Evolutionary conservation across 2,797 vertebrate genomes (phyloP).

Genomic region (Mus minutoides): DNA sequence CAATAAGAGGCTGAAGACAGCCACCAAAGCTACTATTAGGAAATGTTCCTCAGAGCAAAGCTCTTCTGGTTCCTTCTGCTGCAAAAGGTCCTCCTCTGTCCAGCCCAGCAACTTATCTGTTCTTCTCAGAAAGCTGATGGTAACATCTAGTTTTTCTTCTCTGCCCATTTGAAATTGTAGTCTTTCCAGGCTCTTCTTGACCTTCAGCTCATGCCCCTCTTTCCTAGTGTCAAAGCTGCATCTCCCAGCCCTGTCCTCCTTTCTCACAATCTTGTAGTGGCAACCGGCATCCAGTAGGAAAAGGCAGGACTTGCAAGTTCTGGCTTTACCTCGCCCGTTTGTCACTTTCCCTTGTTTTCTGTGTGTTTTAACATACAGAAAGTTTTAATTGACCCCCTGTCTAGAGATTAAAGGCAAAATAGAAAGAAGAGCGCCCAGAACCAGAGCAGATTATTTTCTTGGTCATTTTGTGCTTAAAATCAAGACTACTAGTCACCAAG

Average conservation of each 20-base stretch:
- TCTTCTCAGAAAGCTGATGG: background rate
- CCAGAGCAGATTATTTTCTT: background rate
- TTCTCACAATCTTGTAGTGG: background rate
- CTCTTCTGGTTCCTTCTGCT: background rate
- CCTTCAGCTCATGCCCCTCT: background rate
- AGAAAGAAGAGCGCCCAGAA: background rate
- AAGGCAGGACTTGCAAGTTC: background rate
- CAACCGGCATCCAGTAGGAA: background rate
- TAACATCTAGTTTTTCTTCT: background rate
- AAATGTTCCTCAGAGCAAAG: background rate
- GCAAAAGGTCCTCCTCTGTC: background rate
- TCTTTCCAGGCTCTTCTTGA: background rate
- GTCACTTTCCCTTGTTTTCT: background rate
- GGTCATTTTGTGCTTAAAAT: background rate
- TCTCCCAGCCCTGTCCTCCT: background rate
- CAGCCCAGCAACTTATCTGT: background rate
- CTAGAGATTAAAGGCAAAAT: background rate
- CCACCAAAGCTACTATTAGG: background rate
- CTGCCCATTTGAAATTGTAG: background rate
- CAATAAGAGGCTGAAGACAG: background rate
- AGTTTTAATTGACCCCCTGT: background rate
- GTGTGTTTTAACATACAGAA: background rate
- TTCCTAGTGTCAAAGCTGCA: background rate
- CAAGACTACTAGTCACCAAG: background rate
- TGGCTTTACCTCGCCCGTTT: background rate